Conservation (phyloP, 2,113 vertebrate genomes). For the Mormoops blainvillei region DNA sequence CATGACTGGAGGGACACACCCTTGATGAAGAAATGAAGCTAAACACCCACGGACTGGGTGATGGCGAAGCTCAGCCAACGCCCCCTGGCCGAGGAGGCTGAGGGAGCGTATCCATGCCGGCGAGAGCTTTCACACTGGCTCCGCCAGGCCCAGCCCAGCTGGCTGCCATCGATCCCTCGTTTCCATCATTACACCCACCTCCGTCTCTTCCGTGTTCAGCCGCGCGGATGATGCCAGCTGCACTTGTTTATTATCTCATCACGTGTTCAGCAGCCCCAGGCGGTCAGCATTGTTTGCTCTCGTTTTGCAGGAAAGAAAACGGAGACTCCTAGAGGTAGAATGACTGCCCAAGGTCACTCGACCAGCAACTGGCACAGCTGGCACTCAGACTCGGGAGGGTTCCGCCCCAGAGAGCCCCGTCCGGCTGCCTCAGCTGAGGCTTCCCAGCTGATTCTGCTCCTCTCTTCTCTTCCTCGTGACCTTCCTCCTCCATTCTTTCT, state of each 20-base stretch:
- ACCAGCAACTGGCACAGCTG: background rate
- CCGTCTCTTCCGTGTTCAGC: background rate
- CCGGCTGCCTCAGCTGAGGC: background rate
- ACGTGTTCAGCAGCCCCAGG: background rate
- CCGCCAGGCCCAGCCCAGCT: background rate
- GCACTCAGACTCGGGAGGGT: background rate
- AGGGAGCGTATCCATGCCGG: background rate
- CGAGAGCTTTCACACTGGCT: background rate
- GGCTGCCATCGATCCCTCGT: background rate
- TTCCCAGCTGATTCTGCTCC: background rate
- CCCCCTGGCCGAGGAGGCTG: background rate
- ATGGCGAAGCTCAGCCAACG: background rate
- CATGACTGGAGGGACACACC: conserved; percentile 34
- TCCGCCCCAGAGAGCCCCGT: background rate
- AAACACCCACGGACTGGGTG: background rate
- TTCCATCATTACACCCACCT: background rate
- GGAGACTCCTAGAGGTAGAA: background rate
- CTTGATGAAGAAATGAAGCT: conserved; percentile 43
- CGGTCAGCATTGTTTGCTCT: background rate
- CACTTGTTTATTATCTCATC: background rate
- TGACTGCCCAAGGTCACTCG: background rate
- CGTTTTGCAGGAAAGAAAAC: background rate
- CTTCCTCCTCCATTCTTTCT: background rate
- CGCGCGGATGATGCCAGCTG: background rate
- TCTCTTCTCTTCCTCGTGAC: background rate